phyloP scores from a whole-genome alignment of 1,140 invertebrate genomes.

The Vanessa atalanta region DNA sequence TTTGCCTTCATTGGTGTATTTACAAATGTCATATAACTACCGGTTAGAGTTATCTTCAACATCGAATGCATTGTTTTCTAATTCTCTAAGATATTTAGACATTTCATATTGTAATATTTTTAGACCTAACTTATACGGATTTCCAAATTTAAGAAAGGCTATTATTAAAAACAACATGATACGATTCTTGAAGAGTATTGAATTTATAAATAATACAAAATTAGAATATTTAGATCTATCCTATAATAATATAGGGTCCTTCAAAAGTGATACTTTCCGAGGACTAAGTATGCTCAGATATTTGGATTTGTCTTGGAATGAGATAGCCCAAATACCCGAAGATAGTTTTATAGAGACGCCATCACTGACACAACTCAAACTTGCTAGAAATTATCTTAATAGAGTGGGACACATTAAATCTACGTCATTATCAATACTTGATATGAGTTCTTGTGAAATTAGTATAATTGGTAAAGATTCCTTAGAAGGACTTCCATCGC shows the following conservation, averaged over 20 bases:
- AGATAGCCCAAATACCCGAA: slow-evolving; percentile 81
- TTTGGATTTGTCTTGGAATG: slow-evolving; percentile 85
- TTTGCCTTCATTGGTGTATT: slow-evolving; percentile 73
- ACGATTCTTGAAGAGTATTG: slow-evolving; percentile 77
- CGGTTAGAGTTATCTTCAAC: slow-evolving; percentile 72
- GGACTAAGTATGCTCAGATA: slow-evolving; percentile 80
- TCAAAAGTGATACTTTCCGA: slow-evolving; percentile 81
- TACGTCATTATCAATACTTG: slow-evolving; percentile 79
- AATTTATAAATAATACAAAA: slow-evolving; percentile 83
- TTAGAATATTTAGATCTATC: slow-evolving; percentile 85
- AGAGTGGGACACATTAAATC: slow-evolving; percentile 81
- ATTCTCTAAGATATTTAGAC: slow-evolving; percentile 82
- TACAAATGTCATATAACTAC: slow-evolving; percentile 81
- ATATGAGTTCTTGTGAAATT: slow-evolving; percentile 84
- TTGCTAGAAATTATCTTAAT: slow-evolving; percentile 85
- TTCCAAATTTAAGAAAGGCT: slow-evolving; percentile 82
- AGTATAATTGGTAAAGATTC: slow-evolving; percentile 78
- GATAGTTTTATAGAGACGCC: slow-evolving; percentile 81
- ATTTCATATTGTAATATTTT: slow-evolving; percentile 85
- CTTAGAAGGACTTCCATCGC: slow-evolving; percentile 78
- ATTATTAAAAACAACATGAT: slow-evolving; percentile 84
- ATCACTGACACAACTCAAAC: slow-evolving; percentile 81
- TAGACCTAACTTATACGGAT: slow-evolving; percentile 81
- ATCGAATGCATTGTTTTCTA: slow-evolving; percentile 71
- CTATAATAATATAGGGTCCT: slow-evolving; percentile 81